A percentile compares a stretch with the other conserved stretches of the same genome.
Evolutionary conservation across 2,797 vertebrate species (phyloP).

Genomic region (Anabas testudineus): DNA sequence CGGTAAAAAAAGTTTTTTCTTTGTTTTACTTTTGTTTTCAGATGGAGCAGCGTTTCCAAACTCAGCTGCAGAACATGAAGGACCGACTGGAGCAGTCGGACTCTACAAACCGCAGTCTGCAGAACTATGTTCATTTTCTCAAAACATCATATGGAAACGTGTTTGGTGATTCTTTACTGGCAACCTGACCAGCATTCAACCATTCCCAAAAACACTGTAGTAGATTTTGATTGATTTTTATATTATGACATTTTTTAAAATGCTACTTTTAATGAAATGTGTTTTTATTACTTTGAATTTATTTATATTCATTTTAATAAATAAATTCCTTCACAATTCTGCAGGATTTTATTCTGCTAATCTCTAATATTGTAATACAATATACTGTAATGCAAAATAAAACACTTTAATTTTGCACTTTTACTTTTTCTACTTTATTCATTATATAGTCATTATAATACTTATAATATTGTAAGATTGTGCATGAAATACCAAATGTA

Average conservation of each 20-base stretch:
- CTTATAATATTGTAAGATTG: no score
- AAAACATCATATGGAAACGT: conserved; percentile 92
- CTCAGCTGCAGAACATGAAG: conserved; percentile 90
- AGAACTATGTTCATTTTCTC: conserved; percentile 94
- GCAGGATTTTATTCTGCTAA: no score
- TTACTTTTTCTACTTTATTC: no score
- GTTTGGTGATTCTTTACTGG: conserved; percentile 87
- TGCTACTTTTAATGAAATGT: not conserved
- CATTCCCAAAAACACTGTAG: not conserved
- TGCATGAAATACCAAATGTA: no score
- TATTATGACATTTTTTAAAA: not conserved
- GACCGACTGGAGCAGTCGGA: conserved; percentile 93
- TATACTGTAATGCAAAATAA: no score
- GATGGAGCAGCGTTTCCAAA: conserved; percentile 89
- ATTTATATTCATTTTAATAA: conserved; percentile 25
- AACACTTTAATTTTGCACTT: no score
- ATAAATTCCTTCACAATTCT: not conserved
- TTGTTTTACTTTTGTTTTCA: conserved; percentile 51
- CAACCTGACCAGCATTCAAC: conserved; percentile 43
- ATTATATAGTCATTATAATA: no score
- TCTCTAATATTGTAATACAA: no score
- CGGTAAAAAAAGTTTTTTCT: not conserved
- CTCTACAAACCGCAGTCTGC: conserved; percentile 93
- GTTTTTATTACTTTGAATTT: not conserved
- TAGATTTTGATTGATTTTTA: not conserved